These are phyloP conservation scores for Drosophila mimetica DNA, from an alignment of 2,888 invertebrate genomes.

Conservation along the genomic window DNA sequence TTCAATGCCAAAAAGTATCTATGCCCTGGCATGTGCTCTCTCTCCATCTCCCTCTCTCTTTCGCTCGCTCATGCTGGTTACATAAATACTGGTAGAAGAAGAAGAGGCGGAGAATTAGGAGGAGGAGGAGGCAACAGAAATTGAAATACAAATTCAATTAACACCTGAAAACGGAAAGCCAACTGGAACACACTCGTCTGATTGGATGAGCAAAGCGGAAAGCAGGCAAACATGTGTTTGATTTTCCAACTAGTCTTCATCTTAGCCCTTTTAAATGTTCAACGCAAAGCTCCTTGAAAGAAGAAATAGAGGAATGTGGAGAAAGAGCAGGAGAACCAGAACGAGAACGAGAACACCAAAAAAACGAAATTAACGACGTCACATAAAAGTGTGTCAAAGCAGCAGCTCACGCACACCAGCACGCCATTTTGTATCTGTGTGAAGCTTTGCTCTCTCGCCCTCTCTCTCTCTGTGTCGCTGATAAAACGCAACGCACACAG, in stretches of 20 bases:
- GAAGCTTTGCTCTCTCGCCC: slow-evolving; percentile 62
- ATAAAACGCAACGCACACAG: slow-evolving; percentile 69
- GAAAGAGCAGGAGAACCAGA: slow-evolving; percentile 44
- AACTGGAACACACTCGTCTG: slow-evolving; percentile 40
- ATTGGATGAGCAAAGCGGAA: slow-evolving; percentile 46
- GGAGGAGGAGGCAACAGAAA: slow-evolving; percentile 33
- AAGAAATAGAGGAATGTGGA: slow-evolving; percentile 63
- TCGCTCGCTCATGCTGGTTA: slow-evolving; percentile 63
- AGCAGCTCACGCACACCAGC: slow-evolving; percentile 62
- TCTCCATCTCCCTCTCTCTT: slow-evolving; percentile 37
- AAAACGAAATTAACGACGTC: slow-evolving; percentile 79
- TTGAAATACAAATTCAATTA: slow-evolving; percentile 65
- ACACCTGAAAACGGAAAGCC: slow-evolving; percentile 55
- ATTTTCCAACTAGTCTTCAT: slow-evolving; percentile 27
- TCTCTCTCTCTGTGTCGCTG: slow-evolving; percentile 41
- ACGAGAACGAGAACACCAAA: slow-evolving; percentile 25
- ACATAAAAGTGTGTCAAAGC: slow-evolving; percentile 81
- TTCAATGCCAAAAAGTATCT: slow-evolving; percentile 80
- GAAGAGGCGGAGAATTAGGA: slow-evolving; percentile 19
- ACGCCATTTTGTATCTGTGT: slow-evolving; percentile 19
- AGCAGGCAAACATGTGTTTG: slow-evolving; percentile 46
- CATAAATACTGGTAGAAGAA: slow-evolving; percentile 64
- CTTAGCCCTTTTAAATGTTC: slow-evolving; percentile 13
- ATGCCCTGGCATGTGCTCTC: slow-evolving; percentile 60
- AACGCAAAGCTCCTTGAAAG: slow-evolving; percentile 60